Evolutionary conservation across 2,888 invertebrate species (phyloP).

Genomic region (Cataglyphis albicans): DNA sequence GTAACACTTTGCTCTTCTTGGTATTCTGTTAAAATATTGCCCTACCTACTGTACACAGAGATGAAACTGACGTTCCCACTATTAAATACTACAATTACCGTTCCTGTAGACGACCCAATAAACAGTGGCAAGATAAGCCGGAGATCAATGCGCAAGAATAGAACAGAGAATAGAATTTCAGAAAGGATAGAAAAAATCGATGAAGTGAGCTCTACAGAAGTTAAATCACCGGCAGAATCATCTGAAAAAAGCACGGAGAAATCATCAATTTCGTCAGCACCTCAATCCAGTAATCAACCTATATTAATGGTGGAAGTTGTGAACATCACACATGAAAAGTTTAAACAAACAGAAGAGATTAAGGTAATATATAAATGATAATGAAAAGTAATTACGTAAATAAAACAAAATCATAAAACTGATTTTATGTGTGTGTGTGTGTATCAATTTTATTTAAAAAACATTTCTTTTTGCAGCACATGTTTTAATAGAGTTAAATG

Average conservation of each 20-base stretch:
- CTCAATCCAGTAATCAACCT: slow-evolving; percentile 83
- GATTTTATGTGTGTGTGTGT: background rate
- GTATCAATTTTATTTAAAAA: background rate
- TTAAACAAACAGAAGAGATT: slow-evolving; percentile 96
- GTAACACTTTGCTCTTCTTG: background rate
- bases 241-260: slow-evolving; percentile 64
- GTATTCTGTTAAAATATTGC: slow-evolving; percentile 54
- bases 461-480: too few relatives aligned
- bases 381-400: background rate
- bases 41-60: slow-evolving; percentile 85
- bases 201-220: slow-evolving; percentile 66
- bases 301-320: slow-evolving; percentile 97
- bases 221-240: slow-evolving; percentile 59
- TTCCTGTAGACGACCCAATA: slow-evolving; percentile 92
- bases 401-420: background rate
- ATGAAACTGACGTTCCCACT: slow-evolving; percentile 94
- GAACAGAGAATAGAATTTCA: slow-evolving; percentile 63
- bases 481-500: too few relatives aligned
- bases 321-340: slow-evolving; percentile 95
- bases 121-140: slow-evolving; percentile 85
- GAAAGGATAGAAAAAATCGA: slow-evolving; percentile 68
- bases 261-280: slow-evolving; percentile 39
- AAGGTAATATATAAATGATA: slow-evolving; percentile 87
- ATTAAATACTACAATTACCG: slow-evolving; percentile 93
- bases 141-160: slow-evolving; percentile 78